Evolutionary conservation across 2,797 vertebrate genomes (phyloP).

Genomic region (Taeniopygia guttata): DNA sequence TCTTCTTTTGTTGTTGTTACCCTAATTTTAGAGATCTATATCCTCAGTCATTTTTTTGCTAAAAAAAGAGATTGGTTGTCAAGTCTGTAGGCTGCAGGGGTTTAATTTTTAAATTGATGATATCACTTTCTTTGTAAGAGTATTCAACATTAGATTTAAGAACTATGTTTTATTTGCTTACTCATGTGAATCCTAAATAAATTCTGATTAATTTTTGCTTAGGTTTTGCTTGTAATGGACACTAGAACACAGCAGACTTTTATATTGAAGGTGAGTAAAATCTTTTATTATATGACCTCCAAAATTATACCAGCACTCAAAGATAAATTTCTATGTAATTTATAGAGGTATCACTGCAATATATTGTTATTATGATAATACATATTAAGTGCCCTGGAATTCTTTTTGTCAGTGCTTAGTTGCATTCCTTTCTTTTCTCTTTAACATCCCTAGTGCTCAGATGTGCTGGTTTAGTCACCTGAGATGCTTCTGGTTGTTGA

Average conservation of each 20-base stretch:
- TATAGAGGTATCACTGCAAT: neutral
- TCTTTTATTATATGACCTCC: neutral
- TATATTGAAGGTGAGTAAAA: slow-evolving; percentile 91
- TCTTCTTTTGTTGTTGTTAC: neutral
- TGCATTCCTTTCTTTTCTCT: neutral
- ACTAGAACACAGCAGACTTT: slow-evolving; percentile 94
- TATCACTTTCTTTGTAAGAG: neutral
- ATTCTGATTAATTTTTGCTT: slow-evolving; percentile 39
- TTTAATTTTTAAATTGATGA: neutral
- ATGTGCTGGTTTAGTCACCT: neutral
- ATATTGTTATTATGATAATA: neutral
- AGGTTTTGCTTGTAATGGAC: slow-evolving; percentile 98
- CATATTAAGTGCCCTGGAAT: neutral
- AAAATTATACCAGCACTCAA: neutral
- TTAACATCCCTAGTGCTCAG: neutral
- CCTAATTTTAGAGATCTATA: neutral
- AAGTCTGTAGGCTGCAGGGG: neutral
- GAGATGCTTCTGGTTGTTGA: neutral
- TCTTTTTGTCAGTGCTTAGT: neutral
- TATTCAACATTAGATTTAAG: neutral
- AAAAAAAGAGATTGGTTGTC: neutral
- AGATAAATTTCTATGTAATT: neutral
- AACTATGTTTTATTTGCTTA: neutral
- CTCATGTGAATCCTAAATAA: neutral
- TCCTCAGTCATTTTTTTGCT: neutral